Conservation (phyloP, 2,797 vertebrate species). For the Chaenodraco wilsoni region DNA sequence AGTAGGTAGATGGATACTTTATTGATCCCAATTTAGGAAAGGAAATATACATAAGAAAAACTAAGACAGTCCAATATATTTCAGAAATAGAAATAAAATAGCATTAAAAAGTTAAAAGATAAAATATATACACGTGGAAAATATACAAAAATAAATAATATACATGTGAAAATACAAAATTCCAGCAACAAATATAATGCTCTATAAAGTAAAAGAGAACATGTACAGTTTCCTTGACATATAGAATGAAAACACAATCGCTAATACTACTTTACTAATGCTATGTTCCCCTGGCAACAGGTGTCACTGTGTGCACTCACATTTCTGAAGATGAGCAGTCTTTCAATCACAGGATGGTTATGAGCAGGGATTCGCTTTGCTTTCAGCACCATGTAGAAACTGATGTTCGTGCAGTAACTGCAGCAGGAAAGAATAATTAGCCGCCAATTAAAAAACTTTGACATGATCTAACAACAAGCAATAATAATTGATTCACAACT, state of each 20-base stretch:
- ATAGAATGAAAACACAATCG: neutral
- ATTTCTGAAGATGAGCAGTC: constrained; percentile 92
- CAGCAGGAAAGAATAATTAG: constrained; percentile 15
- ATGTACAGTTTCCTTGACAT: neutral
- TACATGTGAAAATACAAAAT: too few relatives aligned
- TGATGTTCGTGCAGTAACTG: constrained; percentile 96
- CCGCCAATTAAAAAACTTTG: neutral
- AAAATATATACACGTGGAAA: too few relatives aligned
- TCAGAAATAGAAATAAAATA: too few relatives aligned
- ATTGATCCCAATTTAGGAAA: too few relatives aligned
- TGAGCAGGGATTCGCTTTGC: constrained; percentile 89
- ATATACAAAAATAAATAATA: too few relatives aligned
- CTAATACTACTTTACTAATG: neutral
- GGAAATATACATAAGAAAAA: too few relatives aligned
- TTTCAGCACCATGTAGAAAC: constrained; percentile 95
- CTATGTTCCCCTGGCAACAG: neutral
- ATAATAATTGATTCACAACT: constrained; percentile 44
- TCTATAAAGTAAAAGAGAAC: neutral
- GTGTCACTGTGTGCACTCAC: constrained; percentile 69
- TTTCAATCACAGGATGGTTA: constrained; percentile 93
- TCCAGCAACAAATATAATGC: too few relatives aligned
- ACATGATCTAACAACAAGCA: neutral
- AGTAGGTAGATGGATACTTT: too few relatives aligned
- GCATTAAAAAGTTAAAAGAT: too few relatives aligned
- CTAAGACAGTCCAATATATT: too few relatives aligned